Percentiles rank a stretch among this genome's conserved stretches.
Conservation (phyloP, 1,140 invertebrate genomes). For the Subanguina moxae region DNA sequence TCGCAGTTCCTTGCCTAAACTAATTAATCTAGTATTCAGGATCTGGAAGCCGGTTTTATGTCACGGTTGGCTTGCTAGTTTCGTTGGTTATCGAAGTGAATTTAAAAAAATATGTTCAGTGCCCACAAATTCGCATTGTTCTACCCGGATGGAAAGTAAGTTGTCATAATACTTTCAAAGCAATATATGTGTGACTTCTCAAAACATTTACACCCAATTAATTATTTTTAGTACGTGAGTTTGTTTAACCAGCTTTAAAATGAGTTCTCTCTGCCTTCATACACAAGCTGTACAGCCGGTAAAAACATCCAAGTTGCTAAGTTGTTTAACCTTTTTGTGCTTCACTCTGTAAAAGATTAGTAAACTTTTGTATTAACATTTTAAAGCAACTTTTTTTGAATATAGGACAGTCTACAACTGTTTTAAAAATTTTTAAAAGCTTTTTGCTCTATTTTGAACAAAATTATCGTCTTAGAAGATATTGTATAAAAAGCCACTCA, state of each 20-base stretch:
- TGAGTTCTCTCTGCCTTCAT: background rate
- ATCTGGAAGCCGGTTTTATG: conserved; percentile 97
- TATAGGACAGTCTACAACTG: background rate
- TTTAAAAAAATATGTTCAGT: background rate
- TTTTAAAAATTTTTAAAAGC: conserved; percentile 11
- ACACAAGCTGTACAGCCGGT: background rate
- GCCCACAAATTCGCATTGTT: conserved; percentile 95
- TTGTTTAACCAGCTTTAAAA: conserved; percentile 1
- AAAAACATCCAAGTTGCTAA: background rate
- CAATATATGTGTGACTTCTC: conserved; percentile 1
- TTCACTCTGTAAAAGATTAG: background rate
- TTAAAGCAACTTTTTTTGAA: background rate
- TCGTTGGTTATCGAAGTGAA: background rate
- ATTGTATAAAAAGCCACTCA: no score
- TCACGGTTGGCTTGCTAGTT: conserved; percentile 65
- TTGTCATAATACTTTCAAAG: conserved; percentile 16
- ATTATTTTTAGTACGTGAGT: background rate
- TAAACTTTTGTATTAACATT: no score
- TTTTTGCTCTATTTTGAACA: no score
- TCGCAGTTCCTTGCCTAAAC: no score
- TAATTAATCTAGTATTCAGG: no score
- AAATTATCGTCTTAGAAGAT: no score
- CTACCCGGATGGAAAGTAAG: conserved; percentile 78
- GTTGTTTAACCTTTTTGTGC: background rate
- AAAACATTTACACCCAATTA: conserved; percentile 1